Percentiles rank a stretch among this genome's conserved stretches.
Conservation (phyloP, 2,113 vertebrate genomes). For the Chlamydotis undulata region DNA sequence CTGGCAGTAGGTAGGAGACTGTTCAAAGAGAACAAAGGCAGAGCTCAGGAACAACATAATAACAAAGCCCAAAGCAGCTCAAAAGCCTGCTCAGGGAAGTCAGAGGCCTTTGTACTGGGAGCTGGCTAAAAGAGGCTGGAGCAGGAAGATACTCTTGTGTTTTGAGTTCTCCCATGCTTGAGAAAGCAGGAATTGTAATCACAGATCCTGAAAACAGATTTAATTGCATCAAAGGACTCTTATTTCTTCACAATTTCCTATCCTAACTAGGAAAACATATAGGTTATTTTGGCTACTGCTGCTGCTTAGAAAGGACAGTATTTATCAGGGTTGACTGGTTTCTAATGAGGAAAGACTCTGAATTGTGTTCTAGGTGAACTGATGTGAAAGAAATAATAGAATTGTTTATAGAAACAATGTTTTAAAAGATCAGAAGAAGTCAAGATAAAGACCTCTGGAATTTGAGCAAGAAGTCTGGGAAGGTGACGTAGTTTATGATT, state of each 20-base stretch:
- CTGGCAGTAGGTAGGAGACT: neutral
- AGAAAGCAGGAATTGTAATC: neutral
- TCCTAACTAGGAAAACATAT: neutral
- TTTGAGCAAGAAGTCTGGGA: neutral
- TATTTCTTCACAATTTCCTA: neutral
- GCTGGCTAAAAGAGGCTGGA: neutral
- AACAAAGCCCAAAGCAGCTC: neutral
- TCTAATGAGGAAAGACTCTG: neutral
- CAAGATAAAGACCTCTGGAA: neutral
- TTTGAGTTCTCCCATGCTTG: neutral
- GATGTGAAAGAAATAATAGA: neutral
- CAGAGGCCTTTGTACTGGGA: neutral
- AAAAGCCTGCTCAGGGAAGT: neutral
- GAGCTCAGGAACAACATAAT: neutral
- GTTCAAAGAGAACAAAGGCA: neutral
- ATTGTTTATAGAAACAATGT: neutral
- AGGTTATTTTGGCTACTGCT: neutral
- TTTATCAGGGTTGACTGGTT: neutral
- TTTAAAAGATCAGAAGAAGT: neutral
- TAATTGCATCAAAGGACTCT: neutral
- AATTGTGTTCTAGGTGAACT: neutral
- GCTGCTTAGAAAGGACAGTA: neutral
- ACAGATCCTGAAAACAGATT: neutral
- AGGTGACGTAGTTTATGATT: constrained; percentile 3
- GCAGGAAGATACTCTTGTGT: neutral